Conservation (phyloP, 2,888 invertebrate species). For the Agriopis marginaria region DNA sequence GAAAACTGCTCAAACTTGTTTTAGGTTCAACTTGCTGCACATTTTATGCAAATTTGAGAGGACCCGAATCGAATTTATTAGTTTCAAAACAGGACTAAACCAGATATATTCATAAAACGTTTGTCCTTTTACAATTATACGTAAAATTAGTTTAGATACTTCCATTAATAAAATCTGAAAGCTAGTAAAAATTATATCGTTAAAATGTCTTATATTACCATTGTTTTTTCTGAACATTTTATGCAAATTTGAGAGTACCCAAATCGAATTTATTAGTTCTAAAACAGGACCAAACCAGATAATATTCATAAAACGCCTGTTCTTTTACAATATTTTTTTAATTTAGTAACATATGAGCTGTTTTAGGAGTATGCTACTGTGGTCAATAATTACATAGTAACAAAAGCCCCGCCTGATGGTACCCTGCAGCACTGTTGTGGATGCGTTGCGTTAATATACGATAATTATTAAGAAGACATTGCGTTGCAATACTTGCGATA, state of each 20-base stretch:
- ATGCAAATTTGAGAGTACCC: slow-evolving; percentile 68
- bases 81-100: slow-evolving; percentile 10
- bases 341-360: too few relatives aligned
- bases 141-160: neutral
- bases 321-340: neutral
- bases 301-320: slow-evolving; percentile 7
- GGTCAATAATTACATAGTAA: too few relatives aligned
- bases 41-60: slow-evolving; percentile 70
- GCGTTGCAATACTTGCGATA: too few relatives aligned
- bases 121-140: neutral
- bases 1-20: slow-evolving; percentile 73
- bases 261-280: slow-evolving; percentile 15
- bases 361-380: too few relatives aligned
- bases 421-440: too few relatives aligned
- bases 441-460: too few relatives aligned
- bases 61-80: slow-evolving; percentile 18
- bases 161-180: neutral
- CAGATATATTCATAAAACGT: slow-evolving; percentile 5
- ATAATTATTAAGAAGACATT: too few relatives aligned
- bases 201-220: too few relatives aligned
- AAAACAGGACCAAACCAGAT: slow-evolving; percentile 10
- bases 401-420: too few relatives aligned
- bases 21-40: slow-evolving; percentile 58
- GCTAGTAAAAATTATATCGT: neutral
- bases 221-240: slow-evolving; percentile 55